phyloP scores from a whole-genome alignment of 2,797 vertebrate species.

The Choloepus didactylus region DNA sequence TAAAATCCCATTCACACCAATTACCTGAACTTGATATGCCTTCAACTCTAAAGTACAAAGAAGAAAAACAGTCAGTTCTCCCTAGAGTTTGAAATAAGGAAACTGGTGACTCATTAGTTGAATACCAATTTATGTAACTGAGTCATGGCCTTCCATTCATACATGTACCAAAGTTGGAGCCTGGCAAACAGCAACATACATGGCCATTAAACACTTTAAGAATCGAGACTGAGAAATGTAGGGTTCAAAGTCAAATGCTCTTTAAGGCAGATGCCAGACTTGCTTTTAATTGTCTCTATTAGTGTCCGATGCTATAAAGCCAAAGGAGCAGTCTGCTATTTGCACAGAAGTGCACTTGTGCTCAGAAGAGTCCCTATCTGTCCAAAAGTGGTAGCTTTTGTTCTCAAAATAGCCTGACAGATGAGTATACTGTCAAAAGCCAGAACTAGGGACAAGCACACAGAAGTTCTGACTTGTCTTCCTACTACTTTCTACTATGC shows the following conservation, averaged over 20 bases:
- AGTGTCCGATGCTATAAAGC: not conserved
- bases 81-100: slow-evolving; percentile 30
- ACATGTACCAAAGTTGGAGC: slow-evolving; percentile 24
- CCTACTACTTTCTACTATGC: not conserved
- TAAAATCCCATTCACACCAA: slow-evolving; percentile 37
- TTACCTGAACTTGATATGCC: slow-evolving; percentile 54
- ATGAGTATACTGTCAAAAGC: not conserved
- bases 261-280: not conserved
- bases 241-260: slow-evolving; percentile 13
- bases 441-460: not conserved
- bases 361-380: not conserved
- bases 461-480: not conserved
- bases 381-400: slow-evolving; percentile 27
- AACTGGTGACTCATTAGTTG: slow-evolving; percentile 22
- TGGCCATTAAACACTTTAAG: slow-evolving; percentile 50
- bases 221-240: slow-evolving; percentile 43
- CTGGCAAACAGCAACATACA: not conserved
- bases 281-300: slow-evolving; percentile 54
- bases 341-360: slow-evolving; percentile 22
- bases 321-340: not conserved
- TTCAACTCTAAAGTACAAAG: not conserved
- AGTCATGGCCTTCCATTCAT: not conserved
- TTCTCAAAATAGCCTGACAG: slow-evolving; percentile 58
- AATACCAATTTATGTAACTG: slow-evolving; percentile 35
- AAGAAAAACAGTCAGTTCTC: slow-evolving; percentile 25